Percentiles rank a stretch among this genome's conserved stretches.
Evolutionary conservation across 1,140 invertebrate genomes (phyloP).

Genomic region (Conus ventricosus): DNA sequence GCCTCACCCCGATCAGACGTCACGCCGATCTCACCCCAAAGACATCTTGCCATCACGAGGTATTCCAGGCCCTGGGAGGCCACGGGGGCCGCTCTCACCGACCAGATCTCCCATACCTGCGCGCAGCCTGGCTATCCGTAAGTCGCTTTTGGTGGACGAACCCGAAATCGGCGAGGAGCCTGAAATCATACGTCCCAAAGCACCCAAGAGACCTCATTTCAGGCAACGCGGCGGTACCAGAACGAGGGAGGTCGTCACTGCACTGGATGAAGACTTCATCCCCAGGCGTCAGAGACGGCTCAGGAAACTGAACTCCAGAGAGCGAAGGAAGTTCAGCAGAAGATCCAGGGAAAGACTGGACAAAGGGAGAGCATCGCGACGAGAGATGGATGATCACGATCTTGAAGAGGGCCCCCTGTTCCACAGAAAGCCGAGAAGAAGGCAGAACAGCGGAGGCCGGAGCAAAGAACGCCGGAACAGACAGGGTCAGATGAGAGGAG

Average conservation of each 20-base stretch:
- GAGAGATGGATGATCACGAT: not conserved
- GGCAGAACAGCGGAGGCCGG: not conserved
- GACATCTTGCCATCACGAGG: not conserved
- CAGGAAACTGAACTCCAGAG: not conserved
- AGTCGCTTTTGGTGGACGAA: constrained; percentile 1
- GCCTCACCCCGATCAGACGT: not conserved
- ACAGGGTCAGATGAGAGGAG: not conserved
- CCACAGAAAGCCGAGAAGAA: constrained; percentile 5
- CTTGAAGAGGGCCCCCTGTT: not conserved
- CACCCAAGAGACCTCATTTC: not conserved
- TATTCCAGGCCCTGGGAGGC: not conserved
- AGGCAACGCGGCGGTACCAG: not conserved
- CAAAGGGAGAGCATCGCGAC: not conserved
- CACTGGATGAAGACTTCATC: not conserved
- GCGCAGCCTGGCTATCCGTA: not conserved
- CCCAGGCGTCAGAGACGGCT: not conserved
- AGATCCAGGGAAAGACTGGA: not conserved
- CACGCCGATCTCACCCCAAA: too few species aligned
- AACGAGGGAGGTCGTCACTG: not conserved
- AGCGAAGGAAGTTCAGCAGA: not conserved
- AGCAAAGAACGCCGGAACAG: not conserved
- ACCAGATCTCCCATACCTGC: not conserved
- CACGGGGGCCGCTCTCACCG: not conserved
- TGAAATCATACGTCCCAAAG: not conserved
- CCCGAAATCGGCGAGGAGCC: not conserved